Conservation (phyloP, 2,113 vertebrate species). For the Hydrochoerus hydrochaeris region DNA sequence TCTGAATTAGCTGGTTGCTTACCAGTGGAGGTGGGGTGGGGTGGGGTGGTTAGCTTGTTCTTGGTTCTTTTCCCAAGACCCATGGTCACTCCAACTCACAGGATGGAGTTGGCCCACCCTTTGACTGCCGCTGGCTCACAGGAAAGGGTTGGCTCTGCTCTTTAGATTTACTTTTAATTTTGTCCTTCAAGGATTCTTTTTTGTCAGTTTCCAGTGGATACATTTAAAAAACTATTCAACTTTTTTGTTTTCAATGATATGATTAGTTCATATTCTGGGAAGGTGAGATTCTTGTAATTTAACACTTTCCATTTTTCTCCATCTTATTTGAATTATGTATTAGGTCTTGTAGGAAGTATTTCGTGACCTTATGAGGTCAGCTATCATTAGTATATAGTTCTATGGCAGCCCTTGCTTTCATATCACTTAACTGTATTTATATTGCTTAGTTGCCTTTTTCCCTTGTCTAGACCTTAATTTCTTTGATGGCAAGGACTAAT, state of each 20-base stretch:
- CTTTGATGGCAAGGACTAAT: neutral
- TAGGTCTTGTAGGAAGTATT: constrained; percentile 6
- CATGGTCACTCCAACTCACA: too few relatives aligned
- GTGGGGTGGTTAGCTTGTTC: too few relatives aligned
- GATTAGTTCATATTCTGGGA: neutral
- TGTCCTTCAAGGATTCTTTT: neutral
- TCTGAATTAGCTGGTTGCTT: too few relatives aligned
- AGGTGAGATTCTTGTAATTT: neutral
- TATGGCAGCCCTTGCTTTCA: neutral
- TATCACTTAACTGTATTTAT: neutral
- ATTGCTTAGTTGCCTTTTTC: neutral
- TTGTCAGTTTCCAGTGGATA: neutral
- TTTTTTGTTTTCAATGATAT: neutral
- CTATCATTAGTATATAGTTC: neutral
- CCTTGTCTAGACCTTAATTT: neutral
- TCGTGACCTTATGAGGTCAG: neutral
- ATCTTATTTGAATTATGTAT: neutral
- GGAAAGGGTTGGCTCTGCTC: too few relatives aligned
- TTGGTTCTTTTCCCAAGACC: too few relatives aligned
- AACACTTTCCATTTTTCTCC: neutral
- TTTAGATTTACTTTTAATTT: constrained; percentile 39
- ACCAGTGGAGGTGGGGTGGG: too few relatives aligned
- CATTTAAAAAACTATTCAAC: neutral
- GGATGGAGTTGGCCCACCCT: too few relatives aligned
- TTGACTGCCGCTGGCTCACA: too few relatives aligned